Percentiles rank a stretch among this genome's conserved stretches.
Conservation (phyloP, 2,113 vertebrate genomes). For the Zosterops pallidus region DNA sequence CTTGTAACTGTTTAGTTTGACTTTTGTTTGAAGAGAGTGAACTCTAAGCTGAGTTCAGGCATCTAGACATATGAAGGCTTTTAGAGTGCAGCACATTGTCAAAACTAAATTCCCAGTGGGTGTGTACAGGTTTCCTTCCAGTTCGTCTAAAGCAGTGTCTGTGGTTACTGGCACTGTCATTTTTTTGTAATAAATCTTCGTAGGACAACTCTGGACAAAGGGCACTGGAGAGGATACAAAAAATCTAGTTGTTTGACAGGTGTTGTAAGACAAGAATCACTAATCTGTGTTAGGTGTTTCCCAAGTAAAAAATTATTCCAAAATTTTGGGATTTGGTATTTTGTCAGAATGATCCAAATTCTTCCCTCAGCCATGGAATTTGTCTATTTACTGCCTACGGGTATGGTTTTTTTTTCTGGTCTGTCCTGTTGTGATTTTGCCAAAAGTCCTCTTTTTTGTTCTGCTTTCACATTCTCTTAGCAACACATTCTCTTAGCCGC, state of each 20-base stretch:
- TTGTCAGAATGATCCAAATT: not conserved
- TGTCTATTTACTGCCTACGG: not conserved
- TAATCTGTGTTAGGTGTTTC: not conserved
- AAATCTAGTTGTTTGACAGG: not conserved
- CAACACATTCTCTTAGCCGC: constrained; percentile 19
- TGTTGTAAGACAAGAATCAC: not conserved
- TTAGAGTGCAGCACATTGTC: not conserved
- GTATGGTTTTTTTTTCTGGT: not conserved
- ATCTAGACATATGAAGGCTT: not conserved
- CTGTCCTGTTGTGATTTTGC: not conserved
- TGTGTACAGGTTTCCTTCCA: not conserved
- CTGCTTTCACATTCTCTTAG: constrained; percentile 49
- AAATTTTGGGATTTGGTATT: not conserved
- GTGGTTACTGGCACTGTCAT: not conserved
- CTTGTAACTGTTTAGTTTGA: not conserved
- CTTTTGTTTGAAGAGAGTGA: not conserved
- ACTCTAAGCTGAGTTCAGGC: not conserved
- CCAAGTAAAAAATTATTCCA: not conserved
- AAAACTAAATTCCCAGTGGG: not conserved
- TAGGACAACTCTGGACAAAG: not conserved
- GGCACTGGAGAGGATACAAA: not conserved
- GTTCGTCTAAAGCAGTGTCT: not conserved
- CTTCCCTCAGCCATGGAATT: not conserved
- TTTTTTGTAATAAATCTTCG: not conserved
- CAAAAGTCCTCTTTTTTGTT: constrained; percentile 35